Conservation (phyloP, 2,113 vertebrate genomes). For the Rynchops niger region DNA sequence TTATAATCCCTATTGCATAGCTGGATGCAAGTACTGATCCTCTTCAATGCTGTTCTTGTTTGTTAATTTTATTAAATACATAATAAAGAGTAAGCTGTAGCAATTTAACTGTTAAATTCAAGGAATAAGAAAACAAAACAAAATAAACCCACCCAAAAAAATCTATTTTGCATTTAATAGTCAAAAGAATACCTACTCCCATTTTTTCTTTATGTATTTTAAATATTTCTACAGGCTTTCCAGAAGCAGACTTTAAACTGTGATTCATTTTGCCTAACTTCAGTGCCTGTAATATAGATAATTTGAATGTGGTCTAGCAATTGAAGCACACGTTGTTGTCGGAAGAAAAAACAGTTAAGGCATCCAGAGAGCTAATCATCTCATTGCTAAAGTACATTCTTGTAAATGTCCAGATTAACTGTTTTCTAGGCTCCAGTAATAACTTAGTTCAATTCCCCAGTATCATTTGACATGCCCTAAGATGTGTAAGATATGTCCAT, state of each 20-base stretch:
- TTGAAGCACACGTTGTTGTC: background rate
- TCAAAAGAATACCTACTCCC: background rate
- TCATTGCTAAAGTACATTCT: background rate
- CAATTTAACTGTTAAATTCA: background rate
- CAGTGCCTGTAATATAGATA: background rate
- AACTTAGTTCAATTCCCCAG: background rate
- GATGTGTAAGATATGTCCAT: background rate
- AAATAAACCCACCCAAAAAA: too few species aligned
- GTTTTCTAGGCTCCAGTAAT: background rate
- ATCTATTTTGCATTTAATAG: background rate
- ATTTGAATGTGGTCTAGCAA: background rate
- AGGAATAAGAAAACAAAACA: background rate
- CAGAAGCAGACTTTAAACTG: background rate
- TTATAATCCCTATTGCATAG: background rate
- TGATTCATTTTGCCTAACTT: background rate
- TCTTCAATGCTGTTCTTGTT: background rate
- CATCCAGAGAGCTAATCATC: background rate
- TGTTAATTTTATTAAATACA: background rate
- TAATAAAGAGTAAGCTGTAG: background rate
- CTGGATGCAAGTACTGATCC: background rate
- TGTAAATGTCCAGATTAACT: background rate
- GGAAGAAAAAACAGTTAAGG: background rate
- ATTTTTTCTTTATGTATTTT: background rate
- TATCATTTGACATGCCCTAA: background rate
- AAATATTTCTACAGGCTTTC: background rate